These are phyloP conservation scores for Marisa cornuarietis DNA, from an alignment of 1,140 invertebrate genomes.

Conservation along the genomic window DNA sequence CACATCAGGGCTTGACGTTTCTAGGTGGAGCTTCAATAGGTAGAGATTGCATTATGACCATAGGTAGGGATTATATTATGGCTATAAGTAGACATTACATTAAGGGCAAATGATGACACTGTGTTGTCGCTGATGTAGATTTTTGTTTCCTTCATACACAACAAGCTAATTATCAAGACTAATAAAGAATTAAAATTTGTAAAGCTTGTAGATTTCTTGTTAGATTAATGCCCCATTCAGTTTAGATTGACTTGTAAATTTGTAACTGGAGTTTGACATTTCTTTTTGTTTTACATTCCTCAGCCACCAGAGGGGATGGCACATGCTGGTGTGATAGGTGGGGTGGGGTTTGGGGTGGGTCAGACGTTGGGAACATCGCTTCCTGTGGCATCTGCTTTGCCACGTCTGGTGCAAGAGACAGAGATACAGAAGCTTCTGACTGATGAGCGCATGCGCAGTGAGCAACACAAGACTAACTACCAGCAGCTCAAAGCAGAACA, in stretches of 20 bases:
- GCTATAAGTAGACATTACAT: too few species aligned
- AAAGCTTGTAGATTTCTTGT: too few species aligned
- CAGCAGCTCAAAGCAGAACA: slow-evolving; percentile 63
- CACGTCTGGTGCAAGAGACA: slow-evolving; percentile 49
- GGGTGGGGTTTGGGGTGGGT: neutral
- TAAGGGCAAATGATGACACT: too few species aligned
- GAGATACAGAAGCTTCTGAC: slow-evolving; percentile 62
- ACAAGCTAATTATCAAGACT: too few species aligned
- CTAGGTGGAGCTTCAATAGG: too few species aligned
- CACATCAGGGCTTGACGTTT: too few species aligned
- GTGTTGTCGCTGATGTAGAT: too few species aligned
- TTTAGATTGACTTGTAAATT: neutral
- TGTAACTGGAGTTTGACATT: neutral
- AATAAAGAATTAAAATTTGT: too few species aligned
- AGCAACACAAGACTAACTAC: slow-evolving; percentile 64
- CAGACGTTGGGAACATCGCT: slow-evolving; percentile 4
- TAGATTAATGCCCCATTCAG: neutral
- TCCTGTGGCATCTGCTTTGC: slow-evolving; percentile 35
- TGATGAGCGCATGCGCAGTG: slow-evolving; percentile 61
- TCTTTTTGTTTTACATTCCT: neutral
- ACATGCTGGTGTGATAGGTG: neutral
- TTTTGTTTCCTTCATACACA: too few species aligned
- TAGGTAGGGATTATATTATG: too few species aligned
- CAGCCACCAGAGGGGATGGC: slow-evolving; percentile 1
- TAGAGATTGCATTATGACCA: too few species aligned